A percentile compares a stretch with the other conserved stretches of the same genome.
phyloP scores from a whole-genome alignment of 2,888 invertebrate species.

The Orchestes rusci region DNA sequence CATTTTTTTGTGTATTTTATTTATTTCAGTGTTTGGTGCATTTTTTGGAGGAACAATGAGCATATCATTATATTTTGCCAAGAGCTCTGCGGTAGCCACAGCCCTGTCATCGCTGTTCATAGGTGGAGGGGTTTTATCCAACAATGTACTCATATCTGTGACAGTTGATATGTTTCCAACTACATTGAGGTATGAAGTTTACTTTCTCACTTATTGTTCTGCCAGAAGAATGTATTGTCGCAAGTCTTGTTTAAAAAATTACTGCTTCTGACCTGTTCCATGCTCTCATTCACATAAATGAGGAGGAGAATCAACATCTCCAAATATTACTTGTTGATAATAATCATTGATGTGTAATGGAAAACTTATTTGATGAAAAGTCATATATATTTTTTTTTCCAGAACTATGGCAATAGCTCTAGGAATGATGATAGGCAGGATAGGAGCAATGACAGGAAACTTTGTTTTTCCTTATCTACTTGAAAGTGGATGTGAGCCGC shows the following conservation, averaged over 20 bases:
- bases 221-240: no score
- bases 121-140: constrained; percentile 48
- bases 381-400: constrained; percentile 33
- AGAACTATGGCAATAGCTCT: constrained; percentile 66
- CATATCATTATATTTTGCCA: constrained; percentile 57
- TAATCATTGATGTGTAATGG: no score
- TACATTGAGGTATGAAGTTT: constrained; percentile 56
- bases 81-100: constrained; percentile 47
- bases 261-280: no score
- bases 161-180: constrained; percentile 61
- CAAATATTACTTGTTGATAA: no score
- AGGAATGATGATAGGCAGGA: constrained; percentile 60
- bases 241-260: no score
- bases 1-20: constrained; percentile 30
- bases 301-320: no score
- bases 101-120: constrained; percentile 51
- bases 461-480: constrained; percentile 64
- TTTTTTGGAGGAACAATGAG: no score
- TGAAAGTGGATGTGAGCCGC: constrained; percentile 59
- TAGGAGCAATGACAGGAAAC: constrained; percentile 65
- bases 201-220: no score
- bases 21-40: no score
- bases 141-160: constrained; percentile 56
- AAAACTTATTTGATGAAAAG: no score
- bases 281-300: no score